Percentiles rank a stretch among this genome's conserved stretches.
These are phyloP conservation scores for Seriola dumerili DNA, from an alignment of 2,113 vertebrate genomes.

Conservation along the genomic window DNA sequence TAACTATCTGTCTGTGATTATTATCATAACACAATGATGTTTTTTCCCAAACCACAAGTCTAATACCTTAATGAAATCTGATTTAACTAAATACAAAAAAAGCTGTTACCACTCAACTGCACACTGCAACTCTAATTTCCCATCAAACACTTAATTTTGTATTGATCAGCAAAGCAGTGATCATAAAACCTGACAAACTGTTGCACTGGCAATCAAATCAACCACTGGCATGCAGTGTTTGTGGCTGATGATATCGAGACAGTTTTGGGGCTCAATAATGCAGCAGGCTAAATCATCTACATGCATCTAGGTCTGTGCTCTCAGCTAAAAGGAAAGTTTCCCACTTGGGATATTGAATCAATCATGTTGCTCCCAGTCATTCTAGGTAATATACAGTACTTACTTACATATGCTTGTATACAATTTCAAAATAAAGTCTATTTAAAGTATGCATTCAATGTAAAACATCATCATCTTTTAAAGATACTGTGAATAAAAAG, in stretches of 20 bases:
- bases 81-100: neutral
- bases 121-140: neutral
- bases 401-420: neutral
- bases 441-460: neutral
- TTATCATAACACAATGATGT: neutral
- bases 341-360: neutral
- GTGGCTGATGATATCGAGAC: conserved; percentile 8
- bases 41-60: neutral
- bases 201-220: conserved; percentile 28
- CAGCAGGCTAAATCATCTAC: neutral
- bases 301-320: neutral
- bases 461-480: neutral
- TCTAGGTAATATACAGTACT: too few relatives aligned
- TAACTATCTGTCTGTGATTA: neutral
- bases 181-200: conserved; percentile 33
- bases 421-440: neutral
- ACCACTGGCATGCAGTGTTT: conserved; percentile 2
- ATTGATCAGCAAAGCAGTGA: conserved; percentile 26
- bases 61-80: neutral
- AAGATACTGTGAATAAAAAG: neutral
- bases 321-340: neutral
- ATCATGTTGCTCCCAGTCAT: neutral
- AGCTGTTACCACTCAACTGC: neutral
- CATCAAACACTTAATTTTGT: conserved; percentile 10
- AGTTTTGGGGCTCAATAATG: conserved; percentile 23